These are phyloP conservation scores for Ptiloglossa arizonensis DNA, from an alignment of 1,140 invertebrate genomes.

Conservation along the genomic window DNA sequence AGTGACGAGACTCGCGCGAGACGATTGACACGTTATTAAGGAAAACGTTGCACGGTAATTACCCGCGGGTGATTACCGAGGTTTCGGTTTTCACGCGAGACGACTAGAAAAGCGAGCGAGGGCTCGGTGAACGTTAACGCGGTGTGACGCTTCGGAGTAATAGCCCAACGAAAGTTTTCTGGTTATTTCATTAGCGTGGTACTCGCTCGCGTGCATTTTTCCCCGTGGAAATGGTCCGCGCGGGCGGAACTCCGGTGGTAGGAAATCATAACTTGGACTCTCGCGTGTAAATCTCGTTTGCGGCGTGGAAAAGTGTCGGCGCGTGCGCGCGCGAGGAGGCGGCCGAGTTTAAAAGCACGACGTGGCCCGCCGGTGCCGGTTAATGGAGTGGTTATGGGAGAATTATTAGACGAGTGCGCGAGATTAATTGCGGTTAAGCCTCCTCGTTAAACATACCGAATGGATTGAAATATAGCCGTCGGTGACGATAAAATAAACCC, in stretches of 20 bases:
- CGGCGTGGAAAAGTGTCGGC: conserved; percentile 56
- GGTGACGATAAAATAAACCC: conserved; percentile 61
- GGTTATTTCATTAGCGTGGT: conserved; percentile 19
- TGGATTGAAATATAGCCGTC: conserved; percentile 62
- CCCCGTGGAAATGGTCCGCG: conserved; percentile 2
- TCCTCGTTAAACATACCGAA: conserved; percentile 63
- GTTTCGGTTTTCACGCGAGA: neutral
- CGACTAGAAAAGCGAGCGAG: neutral
- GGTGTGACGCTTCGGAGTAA: conserved; percentile 18
- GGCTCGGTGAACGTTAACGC: neutral
- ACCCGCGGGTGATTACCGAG: neutral
- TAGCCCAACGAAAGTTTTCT: conserved; percentile 34
- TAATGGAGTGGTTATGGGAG: conserved; percentile 67
- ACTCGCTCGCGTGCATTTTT: conserved; percentile 13
- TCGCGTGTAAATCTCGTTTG: conserved; percentile 76
- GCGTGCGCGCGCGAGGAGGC: conserved; percentile 38
- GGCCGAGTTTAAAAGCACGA: conserved; percentile 51
- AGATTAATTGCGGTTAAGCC: conserved; percentile 66
- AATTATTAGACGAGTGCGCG: conserved; percentile 64
- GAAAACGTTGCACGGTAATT: neutral
- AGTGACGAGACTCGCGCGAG: neutral
- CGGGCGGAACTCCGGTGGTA: no score
- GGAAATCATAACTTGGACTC: conserved; percentile 47
- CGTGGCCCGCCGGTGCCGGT: conserved; percentile 53
- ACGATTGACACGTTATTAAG: neutral